Evolutionary conservation across 2,797 vertebrate species (phyloP).

Genomic region (Micrastur ruficollis): DNA sequence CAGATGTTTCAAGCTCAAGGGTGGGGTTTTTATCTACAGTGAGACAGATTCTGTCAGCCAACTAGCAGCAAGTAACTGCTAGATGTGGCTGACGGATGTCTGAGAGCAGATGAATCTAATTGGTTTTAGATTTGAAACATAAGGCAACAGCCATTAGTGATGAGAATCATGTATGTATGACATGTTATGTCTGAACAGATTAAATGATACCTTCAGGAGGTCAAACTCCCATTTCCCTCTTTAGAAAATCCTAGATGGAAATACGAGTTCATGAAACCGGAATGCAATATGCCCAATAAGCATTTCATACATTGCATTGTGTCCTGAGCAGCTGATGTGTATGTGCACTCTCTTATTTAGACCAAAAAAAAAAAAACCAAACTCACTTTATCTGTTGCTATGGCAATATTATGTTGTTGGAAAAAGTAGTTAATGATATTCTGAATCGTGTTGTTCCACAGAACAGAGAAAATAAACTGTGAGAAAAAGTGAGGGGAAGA

Average conservation of each 20-base stretch:
- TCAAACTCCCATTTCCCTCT: background rate
- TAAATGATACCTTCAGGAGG: background rate
- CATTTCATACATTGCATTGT: background rate
- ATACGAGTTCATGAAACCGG: background rate
- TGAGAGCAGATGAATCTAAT: background rate
- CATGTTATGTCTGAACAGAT: background rate
- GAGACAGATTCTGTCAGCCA: background rate
- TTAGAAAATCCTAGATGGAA: background rate
- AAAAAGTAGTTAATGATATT: slow-evolving; percentile 55
- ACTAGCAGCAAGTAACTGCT: background rate
- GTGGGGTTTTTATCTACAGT: background rate
- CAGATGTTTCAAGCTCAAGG: background rate
- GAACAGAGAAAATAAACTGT: slow-evolving; percentile 12
- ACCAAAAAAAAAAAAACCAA: background rate
- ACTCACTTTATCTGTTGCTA: slow-evolving; percentile 5
- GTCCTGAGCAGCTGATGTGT: background rate
- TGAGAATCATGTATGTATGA: background rate
- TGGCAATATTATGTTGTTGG: slow-evolving; percentile 3
- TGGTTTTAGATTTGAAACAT: background rate
- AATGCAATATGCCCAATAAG: background rate
- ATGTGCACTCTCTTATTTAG: background rate
- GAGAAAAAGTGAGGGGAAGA: slow-evolving; percentile 24
- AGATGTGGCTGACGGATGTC: background rate
- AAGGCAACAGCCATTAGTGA: background rate
- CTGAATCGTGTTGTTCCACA: slow-evolving; percentile 13